These are phyloP conservation scores for Tolypeutes matacus DNA, from an alignment of 2,797 vertebrate genomes.

Conservation along the genomic window DNA sequence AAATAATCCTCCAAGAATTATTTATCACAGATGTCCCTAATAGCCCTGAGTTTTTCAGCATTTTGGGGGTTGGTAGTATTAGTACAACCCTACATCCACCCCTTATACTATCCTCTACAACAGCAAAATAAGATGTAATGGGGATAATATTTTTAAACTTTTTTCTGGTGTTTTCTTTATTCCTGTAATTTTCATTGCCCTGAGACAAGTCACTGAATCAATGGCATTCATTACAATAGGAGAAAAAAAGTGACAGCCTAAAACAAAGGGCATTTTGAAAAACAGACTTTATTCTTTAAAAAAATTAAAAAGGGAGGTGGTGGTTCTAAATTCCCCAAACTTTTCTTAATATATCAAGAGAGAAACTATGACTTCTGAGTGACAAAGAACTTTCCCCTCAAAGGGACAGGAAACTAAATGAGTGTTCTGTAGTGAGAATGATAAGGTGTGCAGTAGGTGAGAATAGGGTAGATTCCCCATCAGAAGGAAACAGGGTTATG, in stretches of 20 bases:
- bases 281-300: background rate
- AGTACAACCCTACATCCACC: too few relatives aligned
- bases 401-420: background rate
- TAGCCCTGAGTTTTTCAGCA: too few relatives aligned
- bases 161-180: background rate
- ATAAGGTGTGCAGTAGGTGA: rapidly evolving
- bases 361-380: background rate
- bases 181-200: background rate
- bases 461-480: rapidly evolving
- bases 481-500: background rate
- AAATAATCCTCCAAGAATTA: too few relatives aligned
- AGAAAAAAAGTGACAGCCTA: background rate
- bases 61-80: too few relatives aligned
- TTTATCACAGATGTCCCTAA: too few relatives aligned
- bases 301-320: background rate
- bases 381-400: background rate
- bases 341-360: background rate
- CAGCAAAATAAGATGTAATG: background rate
- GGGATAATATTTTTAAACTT: background rate
- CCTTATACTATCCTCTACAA: background rate
- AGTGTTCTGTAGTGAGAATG: background rate
- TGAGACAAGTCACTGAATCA: background rate
- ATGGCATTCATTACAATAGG: background rate
- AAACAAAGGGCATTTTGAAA: background rate
- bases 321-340: background rate